Conservation (phyloP, 2,797 vertebrate species). For the Enteromius afrohamiltoni region DNA sequence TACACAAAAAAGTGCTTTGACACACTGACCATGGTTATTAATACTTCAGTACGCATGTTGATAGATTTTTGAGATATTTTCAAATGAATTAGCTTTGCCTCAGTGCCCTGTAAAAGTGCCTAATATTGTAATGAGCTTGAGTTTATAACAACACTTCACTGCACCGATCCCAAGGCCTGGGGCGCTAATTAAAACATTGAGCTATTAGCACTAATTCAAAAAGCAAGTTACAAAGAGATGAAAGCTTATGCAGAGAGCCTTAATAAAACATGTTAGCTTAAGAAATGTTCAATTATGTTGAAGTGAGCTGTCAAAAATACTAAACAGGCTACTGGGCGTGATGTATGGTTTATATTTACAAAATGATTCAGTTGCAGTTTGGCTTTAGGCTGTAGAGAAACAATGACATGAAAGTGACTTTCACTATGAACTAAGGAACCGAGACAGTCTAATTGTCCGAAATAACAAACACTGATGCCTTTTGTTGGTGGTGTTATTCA, state of each 20-base stretch:
- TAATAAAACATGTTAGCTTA: conserved; percentile 56
- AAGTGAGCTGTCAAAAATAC: conserved; percentile 46
- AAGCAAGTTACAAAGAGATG: conserved; percentile 48
- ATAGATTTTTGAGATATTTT: conserved; percentile 62
- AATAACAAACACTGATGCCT: conserved; percentile 24
- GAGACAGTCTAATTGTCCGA: conserved; percentile 7
- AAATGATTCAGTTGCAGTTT: conserved; percentile 54
- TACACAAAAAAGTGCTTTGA: conserved; percentile 9
- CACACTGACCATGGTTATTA: conserved; percentile 41
- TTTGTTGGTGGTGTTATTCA: neutral
- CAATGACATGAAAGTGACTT: conserved; percentile 29
- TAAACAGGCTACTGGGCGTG: conserved; percentile 41
- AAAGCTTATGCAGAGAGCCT: conserved; percentile 54
- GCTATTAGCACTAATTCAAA: conserved; percentile 59
- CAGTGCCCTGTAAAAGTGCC: conserved; percentile 51
- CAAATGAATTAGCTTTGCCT: conserved; percentile 55
- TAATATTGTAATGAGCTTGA: conserved; percentile 63
- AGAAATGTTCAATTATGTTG: conserved; percentile 52
- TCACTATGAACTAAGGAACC: neutral
- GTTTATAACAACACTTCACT: conserved; percentile 56
- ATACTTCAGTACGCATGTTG: conserved; percentile 42
- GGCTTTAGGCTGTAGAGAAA: conserved; percentile 22
- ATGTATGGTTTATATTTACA: conserved; percentile 29
- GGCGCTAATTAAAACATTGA: conserved; percentile 58
- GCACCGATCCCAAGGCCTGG: conserved; percentile 38